Percentiles rank a stretch among this genome's conserved stretches.
Conservation (phyloP, 64 coral and sea anemone species). For the Montipora efflorescens region DNA sequence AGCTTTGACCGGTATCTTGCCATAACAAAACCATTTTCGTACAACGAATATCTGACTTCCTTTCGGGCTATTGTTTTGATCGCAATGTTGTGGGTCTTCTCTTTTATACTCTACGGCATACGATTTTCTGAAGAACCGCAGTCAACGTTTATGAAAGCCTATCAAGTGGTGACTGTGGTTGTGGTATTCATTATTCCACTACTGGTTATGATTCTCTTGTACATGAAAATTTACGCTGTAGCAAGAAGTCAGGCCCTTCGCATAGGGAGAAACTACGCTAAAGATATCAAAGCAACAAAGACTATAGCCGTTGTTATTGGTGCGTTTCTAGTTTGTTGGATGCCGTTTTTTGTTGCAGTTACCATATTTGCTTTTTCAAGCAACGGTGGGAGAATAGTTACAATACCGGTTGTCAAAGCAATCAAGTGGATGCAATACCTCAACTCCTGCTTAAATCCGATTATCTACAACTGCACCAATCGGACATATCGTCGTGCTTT, state of each 20-base stretch:
- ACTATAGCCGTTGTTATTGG: conserved; percentile 93
- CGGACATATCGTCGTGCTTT: conserved; percentile 82
- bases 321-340: conserved; percentile 86
- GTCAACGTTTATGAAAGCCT: not conserved
- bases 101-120: conserved; percentile 44
- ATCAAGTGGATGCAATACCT: conserved; percentile 92
- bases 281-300: conserved; percentile 90
- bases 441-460: conserved; percentile 90
- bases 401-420: conserved; percentile 30
- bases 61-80: conserved; percentile 70
- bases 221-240: conserved; percentile 83
- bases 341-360: conserved; percentile 77
- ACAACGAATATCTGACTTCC: conserved; percentile 63
- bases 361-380: conserved; percentile 50
- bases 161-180: conserved; percentile 56
- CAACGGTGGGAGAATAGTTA: not conserved
- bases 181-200: conserved; percentile 75
- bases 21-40: conserved; percentile 83
- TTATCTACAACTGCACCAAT: conserved; percentile 89
- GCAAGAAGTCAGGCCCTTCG: conserved; percentile 79
- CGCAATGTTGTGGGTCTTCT: conserved; percentile 80
- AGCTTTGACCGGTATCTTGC: conserved; percentile 94
- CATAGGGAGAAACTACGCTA: conserved; percentile 83
- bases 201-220: conserved; percentile 82
- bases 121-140: not conserved